Conservation (phyloP, 2,888 invertebrate genomes). For the Philopedon plagiatum region DNA sequence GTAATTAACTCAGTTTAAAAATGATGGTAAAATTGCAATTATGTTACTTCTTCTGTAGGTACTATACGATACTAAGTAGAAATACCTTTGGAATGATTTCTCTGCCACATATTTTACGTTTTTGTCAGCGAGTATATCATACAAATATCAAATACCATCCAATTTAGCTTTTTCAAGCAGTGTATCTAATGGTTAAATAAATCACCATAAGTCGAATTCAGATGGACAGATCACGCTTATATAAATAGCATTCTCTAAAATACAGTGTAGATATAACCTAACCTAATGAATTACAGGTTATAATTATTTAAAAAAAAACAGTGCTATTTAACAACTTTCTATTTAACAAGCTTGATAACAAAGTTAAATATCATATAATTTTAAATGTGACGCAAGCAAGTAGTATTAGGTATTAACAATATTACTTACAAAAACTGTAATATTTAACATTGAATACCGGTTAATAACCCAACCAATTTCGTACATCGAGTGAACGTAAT, state of each 20-base stretch:
- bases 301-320: too few species aligned
- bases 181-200: background rate
- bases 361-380: background rate
- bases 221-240: background rate
- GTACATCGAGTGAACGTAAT: background rate
- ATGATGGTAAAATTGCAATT: too few species aligned
- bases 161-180: slow-evolving; percentile 2
- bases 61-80: too few species aligned
- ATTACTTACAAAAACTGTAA: slow-evolving; percentile 1
- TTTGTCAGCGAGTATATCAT: too few species aligned
- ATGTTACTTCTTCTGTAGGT: too few species aligned
- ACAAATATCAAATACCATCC: background rate
- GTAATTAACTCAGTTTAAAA: too few species aligned
- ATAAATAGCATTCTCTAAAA: background rate
- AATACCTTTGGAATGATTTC: too few species aligned
- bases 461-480: slow-evolving; percentile 3
- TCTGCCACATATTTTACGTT: too few species aligned
- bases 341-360: background rate
- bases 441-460: background rate
- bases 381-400: background rate
- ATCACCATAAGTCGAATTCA: background rate
- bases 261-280: background rate
- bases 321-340: too few species aligned
- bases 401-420: background rate
- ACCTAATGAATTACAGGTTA: too few species aligned